Base-by-base conservation (phyloP, 2,113 vertebrate genomes). In the Zeus faber region DNA sequence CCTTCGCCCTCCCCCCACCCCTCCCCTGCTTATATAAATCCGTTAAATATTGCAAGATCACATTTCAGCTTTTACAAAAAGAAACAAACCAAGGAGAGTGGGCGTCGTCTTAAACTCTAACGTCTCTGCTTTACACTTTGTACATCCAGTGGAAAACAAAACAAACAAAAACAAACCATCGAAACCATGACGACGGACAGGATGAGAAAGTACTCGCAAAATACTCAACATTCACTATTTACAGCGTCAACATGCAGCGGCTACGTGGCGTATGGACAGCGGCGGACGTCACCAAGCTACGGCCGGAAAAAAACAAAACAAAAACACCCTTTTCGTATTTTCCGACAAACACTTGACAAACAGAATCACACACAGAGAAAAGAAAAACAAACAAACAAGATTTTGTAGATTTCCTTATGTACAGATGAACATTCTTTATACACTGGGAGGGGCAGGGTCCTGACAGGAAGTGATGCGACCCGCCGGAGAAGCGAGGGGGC, bases 351-450 rank as follows among this genome's bases (percentile, higher is more conserved):
- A 92, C 89, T 82, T 90, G 91, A 75, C 70, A 83, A 66, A 85
- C 69, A 10, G 49, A 89, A 82, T 21, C 83, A 54, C 21, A 23
- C 26, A 39, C 6, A 87, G 77, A 85, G n/a, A n/a, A n/a, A n/a
- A n/a, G n/a, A n/a, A n/a, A n/a, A n/a, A n/a, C n/a, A n/a, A n/a
- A n/a, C n/a, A n/a, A n/a, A n/a, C n/a, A n/a, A n/a, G n/a, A n/a
- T n/a, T n/a, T n/a, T n/a, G n/a, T n/a, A n/a, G n/a, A n/a, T n/a
- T n/a, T n/a, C n/a, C 89, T 86, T 96, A 95, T 95, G 81, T 96
- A 96, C 92, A 96, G 87, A 93, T 92, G 91, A 85, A 93, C 91
- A 93, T 91, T 93, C 90, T 94, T 92, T 90, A 94, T 92, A 95
- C 84, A 75, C 22, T 40, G 40, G 85, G 72, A 79, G 59, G 82